phyloP scores from a whole-genome alignment of 2,888 invertebrate genomes.

The Schizotus pectinicornis region DNA sequence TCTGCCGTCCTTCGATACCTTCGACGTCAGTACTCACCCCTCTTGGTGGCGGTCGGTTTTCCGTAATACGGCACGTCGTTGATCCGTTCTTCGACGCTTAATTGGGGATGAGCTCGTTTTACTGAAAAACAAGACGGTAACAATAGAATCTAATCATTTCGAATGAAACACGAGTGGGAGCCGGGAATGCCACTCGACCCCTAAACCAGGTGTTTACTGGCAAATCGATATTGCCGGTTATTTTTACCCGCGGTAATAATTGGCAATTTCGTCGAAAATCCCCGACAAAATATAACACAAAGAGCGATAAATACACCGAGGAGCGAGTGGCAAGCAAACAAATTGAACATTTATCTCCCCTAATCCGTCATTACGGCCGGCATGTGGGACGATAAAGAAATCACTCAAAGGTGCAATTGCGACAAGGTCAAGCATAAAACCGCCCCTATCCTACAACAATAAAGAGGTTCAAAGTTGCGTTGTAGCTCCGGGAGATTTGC shows the following conservation, averaged over 20 bases:
- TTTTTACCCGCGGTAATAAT: not conserved
- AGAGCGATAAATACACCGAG: not conserved
- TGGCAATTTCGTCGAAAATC: too few relatives aligned
- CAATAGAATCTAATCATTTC: not conserved
- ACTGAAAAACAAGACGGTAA: conserved; percentile 46
- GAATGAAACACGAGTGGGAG: not conserved
- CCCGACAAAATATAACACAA: not conserved
- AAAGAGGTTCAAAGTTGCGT: too few relatives aligned
- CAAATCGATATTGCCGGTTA: not conserved
- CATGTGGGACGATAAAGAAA: too few relatives aligned
- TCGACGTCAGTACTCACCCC: conserved; percentile 47
- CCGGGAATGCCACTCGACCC: too few relatives aligned
- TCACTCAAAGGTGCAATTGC: too few relatives aligned
- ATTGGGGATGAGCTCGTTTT: conserved; percentile 49
- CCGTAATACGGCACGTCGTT: conserved; percentile 48
- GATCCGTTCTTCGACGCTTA: conserved; percentile 45
- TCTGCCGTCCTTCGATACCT: too few relatives aligned
- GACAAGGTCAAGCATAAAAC: too few relatives aligned
- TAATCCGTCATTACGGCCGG: too few relatives aligned
- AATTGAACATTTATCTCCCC: not conserved
- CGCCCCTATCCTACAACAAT: too few relatives aligned
- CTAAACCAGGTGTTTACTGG: not conserved
- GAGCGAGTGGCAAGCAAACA: conserved; percentile 1
- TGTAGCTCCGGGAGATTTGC: too few relatives aligned
- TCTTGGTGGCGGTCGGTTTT: conserved; percentile 55